Conservation (phyloP, 2,888 invertebrate species). For the Notodonta dromedarius region DNA sequence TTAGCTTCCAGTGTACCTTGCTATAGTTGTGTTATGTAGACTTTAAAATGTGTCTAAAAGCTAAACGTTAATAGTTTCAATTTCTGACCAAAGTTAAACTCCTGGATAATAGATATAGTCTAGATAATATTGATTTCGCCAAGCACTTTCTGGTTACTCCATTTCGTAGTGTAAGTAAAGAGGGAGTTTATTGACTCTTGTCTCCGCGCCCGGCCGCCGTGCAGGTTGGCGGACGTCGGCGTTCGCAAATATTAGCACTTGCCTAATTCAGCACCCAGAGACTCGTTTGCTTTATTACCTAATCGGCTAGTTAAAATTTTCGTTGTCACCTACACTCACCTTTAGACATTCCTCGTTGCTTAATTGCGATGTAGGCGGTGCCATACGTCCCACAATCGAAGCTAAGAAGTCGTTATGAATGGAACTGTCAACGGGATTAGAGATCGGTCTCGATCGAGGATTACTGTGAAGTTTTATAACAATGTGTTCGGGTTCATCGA, state of each 20-base stretch:
- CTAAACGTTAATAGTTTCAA: slow-evolving; percentile 2
- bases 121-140: slow-evolving; percentile 28
- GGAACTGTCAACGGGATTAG: slow-evolving; percentile 51
- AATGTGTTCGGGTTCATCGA: slow-evolving; percentile 60
- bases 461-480: slow-evolving; percentile 52
- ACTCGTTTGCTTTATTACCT: slow-evolving; percentile 72
- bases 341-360: slow-evolving; percentile 51
- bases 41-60: not conserved
- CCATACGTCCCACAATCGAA: slow-evolving; percentile 53
- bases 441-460: slow-evolving; percentile 49
- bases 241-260: slow-evolving; percentile 80
- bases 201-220: slow-evolving; percentile 47
- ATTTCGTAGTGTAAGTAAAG: slow-evolving; percentile 43
- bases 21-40: not conserved
- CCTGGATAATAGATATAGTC: slow-evolving; percentile 11
- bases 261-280: slow-evolving; percentile 65
- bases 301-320: slow-evolving; percentile 57
- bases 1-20: too few relatives aligned
- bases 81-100: slow-evolving; percentile 18
- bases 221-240: slow-evolving; percentile 78
- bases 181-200: slow-evolving; percentile 73
- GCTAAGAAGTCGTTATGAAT: slow-evolving; percentile 44
- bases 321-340: slow-evolving; percentile 55
- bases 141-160: slow-evolving; percentile 42
- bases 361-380: slow-evolving; percentile 57